phyloP scores from a whole-genome alignment of 2,797 vertebrate species.

The Coccyzus lansbergi region DNA sequence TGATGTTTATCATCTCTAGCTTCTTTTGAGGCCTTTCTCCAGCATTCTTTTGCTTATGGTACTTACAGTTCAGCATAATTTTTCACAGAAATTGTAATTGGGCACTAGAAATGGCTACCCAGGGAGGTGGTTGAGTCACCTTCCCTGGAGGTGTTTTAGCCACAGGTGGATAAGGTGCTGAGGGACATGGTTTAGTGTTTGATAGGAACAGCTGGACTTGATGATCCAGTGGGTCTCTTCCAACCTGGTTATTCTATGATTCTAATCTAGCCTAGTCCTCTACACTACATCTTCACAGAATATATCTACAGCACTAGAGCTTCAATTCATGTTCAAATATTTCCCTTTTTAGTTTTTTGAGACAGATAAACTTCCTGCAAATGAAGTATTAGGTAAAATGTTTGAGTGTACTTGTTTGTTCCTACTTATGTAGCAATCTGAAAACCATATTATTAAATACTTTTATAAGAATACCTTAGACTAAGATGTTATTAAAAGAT shows the following conservation, averaged over 20 bases:
- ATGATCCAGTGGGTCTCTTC: too few species aligned
- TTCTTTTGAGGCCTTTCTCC: neutral
- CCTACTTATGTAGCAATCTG: neutral
- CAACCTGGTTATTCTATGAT: too few species aligned
- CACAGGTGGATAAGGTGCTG: too few species aligned
- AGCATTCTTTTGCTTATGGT: neutral
- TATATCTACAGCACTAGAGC: neutral
- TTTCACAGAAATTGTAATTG: too few species aligned
- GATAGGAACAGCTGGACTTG: too few species aligned
- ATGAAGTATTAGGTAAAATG: neutral
- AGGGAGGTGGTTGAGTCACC: too few species aligned
- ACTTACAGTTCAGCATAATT: neutral
- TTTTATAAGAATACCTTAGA: neutral
- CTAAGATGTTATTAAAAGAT: neutral
- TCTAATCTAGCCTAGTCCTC: neutral
- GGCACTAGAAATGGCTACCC: too few species aligned
- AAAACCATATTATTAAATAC: neutral
- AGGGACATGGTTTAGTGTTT: too few species aligned
- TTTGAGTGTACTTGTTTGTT: neutral
- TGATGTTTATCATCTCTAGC: neutral
- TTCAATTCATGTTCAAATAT: neutral
- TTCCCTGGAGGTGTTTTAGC: too few species aligned
- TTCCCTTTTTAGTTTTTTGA: neutral
- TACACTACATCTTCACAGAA: rapidly evolving
- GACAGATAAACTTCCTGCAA: neutral